Evolutionary conservation across 92 coral and sea anemone species (phyloP).

Genomic region (Palythoa grandiflora): DNA sequence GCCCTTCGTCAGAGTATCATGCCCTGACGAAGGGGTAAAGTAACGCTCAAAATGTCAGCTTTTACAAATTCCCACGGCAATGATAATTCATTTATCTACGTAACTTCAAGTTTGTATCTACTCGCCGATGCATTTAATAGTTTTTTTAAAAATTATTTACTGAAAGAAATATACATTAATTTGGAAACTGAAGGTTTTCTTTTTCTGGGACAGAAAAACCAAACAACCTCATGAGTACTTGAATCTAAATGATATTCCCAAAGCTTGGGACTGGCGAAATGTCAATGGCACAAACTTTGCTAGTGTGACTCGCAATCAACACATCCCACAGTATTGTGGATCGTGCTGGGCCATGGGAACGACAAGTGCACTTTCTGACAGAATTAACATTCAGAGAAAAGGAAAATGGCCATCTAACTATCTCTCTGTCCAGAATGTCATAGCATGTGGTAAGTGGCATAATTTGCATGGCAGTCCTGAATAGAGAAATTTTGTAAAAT

Average conservation of each 20-base stretch:
- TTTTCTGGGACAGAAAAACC: slow-evolving; percentile 63
- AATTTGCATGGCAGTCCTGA: neutral
- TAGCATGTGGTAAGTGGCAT: slow-evolving; percentile 91
- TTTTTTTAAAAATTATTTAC: too few species aligned
- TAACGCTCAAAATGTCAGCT: too few species aligned
- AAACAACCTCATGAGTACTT: slow-evolving; percentile 92
- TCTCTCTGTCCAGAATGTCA: slow-evolving; percentile 93
- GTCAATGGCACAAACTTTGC: slow-evolving; percentile 84
- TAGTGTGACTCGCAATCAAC: slow-evolving; percentile 95
- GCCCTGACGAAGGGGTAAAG: too few species aligned
- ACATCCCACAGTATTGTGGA: slow-evolving; percentile 98
- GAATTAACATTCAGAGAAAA: slow-evolving; percentile 86
- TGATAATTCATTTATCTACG: too few species aligned
- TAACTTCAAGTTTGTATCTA: too few species aligned
- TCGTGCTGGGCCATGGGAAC: slow-evolving; percentile 99
- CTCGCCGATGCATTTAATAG: too few species aligned
- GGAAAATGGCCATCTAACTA: slow-evolving; percentile 90
- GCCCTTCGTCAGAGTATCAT: too few species aligned
- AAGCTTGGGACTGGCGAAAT: slow-evolving; percentile 87
- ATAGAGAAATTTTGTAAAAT: neutral
- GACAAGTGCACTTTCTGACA: slow-evolving; percentile 95
- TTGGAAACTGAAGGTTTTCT: neutral
- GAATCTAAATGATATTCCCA: slow-evolving; percentile 67
- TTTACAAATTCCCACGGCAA: too few species aligned
- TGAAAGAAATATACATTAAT: too few species aligned